Evolutionary conservation across 64 coral and sea anemone genomes (phyloP).

Genomic region (Trachythela sp.): DNA sequence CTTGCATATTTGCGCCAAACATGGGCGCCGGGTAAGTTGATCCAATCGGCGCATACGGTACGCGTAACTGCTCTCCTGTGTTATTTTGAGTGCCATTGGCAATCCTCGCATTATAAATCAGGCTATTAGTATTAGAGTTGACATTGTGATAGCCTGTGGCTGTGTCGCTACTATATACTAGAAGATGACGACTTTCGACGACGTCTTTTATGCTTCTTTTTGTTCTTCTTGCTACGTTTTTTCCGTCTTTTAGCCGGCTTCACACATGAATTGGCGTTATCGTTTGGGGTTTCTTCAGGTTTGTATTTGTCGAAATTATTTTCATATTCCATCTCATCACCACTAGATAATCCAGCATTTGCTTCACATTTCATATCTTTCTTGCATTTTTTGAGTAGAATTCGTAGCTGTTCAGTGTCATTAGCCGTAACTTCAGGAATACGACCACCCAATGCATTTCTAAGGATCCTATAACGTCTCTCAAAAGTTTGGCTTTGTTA

Average conservation of each 20-base stretch:
- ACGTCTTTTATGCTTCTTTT: neutral
- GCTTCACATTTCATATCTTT: neutral
- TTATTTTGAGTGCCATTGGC: neutral
- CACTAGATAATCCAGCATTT: neutral
- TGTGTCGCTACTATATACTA: neutral
- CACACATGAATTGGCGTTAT: neutral
- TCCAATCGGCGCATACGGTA: neutral
- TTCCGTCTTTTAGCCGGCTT: neutral
- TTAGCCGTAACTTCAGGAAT: conserved; percentile 5
- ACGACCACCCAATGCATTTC: neutral
- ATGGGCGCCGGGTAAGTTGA: neutral
- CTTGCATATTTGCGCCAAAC: neutral
- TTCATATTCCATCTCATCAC: neutral
- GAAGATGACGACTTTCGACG: neutral
- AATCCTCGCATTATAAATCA: neutral
- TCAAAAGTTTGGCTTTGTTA: neutral
- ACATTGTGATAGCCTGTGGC: neutral
- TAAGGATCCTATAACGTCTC: neutral
- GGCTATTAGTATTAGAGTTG: neutral
- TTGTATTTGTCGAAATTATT: neutral
- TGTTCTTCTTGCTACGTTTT: neutral
- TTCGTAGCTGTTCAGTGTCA: neutral
- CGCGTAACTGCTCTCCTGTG: neutral
- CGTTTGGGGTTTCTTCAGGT: neutral
- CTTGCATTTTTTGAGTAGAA: neutral